Percentiles rank a stretch among this genome's conserved stretches.
phyloP scores from a whole-genome alignment of 2,113 vertebrate genomes.

The zebrafish (Danio rerio) region GRCz12tu NC_133180.1:54287001-54287500 shows the following conservation, averaged over 20 bases:
- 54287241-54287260: constrained; percentile 35
- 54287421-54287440: constrained; percentile 21
- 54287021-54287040: neutral
- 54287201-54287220: constrained; percentile 11
- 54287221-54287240: constrained; percentile 19
- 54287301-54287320: constrained; percentile 35
- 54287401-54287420: neutral
- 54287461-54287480: constrained; percentile 28
- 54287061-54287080: constrained; percentile 1
- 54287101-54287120: neutral
- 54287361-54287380: constrained; percentile 17
- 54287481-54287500: constrained; percentile 37
- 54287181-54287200: neutral
- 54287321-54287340: constrained; percentile 23
- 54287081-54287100: neutral
- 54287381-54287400: neutral
- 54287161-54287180: neutral
- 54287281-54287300: constrained; percentile 26
- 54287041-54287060: neutral
- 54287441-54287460: constrained; percentile 31
- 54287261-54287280: neutral
- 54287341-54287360: neutral
- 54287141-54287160: neutral
- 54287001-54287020: neutral
- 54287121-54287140: neutral